phyloP scores from a whole-genome alignment of 2,797 vertebrate genomes.

The Enteromius viviparus region DNA sequence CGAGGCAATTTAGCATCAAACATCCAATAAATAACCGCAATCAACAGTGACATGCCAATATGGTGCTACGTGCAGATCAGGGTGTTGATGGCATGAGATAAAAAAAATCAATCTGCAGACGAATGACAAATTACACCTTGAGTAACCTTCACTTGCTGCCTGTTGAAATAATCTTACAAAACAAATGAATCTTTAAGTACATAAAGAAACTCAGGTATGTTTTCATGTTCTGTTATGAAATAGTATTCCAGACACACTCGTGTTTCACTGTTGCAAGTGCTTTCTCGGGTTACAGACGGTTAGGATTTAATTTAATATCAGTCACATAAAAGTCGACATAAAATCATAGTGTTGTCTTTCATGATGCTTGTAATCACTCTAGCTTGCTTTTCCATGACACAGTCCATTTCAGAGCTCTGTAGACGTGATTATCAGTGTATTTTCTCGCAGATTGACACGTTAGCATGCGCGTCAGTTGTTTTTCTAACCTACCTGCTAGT shows the following conservation, averaged over 20 bases:
- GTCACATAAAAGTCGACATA: slow-evolving; percentile 28
- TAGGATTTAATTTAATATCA: slow-evolving; percentile 37
- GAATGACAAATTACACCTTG: slow-evolving; percentile 24
- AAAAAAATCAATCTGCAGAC: slow-evolving; percentile 46
- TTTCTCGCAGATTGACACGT: slow-evolving; percentile 10
- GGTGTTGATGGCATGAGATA: slow-evolving; percentile 43
- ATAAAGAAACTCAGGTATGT: slow-evolving; percentile 3
- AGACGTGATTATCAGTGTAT: background rate
- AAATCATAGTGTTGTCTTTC: slow-evolving; percentile 31
- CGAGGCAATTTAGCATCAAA: slow-evolving; percentile 51
- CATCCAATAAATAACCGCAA: slow-evolving; percentile 59
- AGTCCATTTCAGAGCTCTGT: background rate
- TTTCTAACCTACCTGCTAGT: slow-evolving; percentile 8
- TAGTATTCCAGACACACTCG: background rate
- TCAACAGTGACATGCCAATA: slow-evolving; percentile 49
- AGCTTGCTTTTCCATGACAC: background rate
- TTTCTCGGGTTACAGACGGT: slow-evolving; percentile 17
- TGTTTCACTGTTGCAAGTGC: background rate
- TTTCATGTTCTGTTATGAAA: slow-evolving; percentile 9
- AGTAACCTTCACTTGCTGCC: slow-evolving; percentile 25
- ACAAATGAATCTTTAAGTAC: background rate
- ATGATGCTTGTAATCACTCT: slow-evolving; percentile 16
- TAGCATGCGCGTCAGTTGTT: background rate
- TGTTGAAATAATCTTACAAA: slow-evolving; percentile 11
- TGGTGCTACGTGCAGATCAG: background rate